Evolutionary conservation across 2,797 vertebrate genomes (phyloP).

Genomic region (Anguilla anguilla): DNA sequence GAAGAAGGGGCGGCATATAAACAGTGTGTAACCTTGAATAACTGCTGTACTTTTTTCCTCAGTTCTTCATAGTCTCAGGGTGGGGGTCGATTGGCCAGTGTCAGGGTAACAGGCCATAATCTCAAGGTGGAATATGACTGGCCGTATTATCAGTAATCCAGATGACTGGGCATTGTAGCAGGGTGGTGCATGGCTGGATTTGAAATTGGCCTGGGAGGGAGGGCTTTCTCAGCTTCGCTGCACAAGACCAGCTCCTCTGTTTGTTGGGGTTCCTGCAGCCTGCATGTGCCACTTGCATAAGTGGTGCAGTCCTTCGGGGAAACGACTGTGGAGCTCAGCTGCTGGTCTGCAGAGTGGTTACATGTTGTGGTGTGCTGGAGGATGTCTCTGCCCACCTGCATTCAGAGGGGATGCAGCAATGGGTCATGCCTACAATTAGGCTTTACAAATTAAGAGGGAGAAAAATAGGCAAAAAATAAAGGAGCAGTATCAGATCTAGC

Average conservation of each 20-base stretch:
- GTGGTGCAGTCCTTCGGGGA: neutral
- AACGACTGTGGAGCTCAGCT: neutral
- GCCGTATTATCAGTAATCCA: neutral
- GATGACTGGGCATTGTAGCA: neutral
- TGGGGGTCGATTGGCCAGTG: neutral
- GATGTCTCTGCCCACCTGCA: neutral
- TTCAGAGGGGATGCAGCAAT: neutral
- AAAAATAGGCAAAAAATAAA: neutral
- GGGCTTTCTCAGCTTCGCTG: neutral
- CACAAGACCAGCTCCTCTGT: neutral
- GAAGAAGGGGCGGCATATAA: neutral
- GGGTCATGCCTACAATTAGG: neutral
- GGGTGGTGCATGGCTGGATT: neutral
- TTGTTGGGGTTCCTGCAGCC: neutral
- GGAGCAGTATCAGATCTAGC: too few relatives aligned
- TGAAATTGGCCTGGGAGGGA: neutral
- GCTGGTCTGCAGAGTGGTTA: neutral
- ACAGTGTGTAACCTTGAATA: neutral
- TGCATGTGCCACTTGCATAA: neutral
- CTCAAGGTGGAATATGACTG: neutral
- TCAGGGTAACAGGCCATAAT: neutral
- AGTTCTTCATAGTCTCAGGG: neutral
- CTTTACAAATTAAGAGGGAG: neutral
- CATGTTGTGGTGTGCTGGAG: neutral
- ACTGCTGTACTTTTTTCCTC: neutral